These are phyloP conservation scores for Toxostoma redivivum DNA, from an alignment of 2,113 vertebrate genomes.

Conservation along the genomic window DNA sequence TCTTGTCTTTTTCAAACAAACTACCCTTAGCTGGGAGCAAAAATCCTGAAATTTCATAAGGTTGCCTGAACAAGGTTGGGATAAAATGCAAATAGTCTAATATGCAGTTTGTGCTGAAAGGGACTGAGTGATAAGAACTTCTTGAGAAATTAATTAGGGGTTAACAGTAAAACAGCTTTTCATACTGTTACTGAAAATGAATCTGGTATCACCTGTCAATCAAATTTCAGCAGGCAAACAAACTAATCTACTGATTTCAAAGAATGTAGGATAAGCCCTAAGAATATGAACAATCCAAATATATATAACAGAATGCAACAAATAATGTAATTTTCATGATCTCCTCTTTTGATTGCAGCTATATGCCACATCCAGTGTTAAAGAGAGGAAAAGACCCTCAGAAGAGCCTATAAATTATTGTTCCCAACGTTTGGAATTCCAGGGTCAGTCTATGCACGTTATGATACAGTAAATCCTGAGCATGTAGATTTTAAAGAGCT, in stretches of 20 bases:
- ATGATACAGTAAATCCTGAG: background rate
- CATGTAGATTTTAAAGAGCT: background rate
- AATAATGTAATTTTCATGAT: background rate
- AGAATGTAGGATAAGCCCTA: background rate
- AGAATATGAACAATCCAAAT: background rate
- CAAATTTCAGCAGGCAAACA: background rate
- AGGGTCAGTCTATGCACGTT: background rate
- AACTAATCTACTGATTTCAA: background rate
- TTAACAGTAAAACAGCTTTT: background rate
- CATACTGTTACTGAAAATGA: background rate
- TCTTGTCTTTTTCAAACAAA: background rate
- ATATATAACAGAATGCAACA: background rate
- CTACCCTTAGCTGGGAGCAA: background rate
- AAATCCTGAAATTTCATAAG: background rate
- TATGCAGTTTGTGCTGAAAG: background rate
- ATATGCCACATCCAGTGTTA: background rate
- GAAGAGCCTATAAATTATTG: background rate
- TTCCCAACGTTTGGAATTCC: background rate
- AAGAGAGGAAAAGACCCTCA: background rate
- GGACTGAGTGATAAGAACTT: background rate
- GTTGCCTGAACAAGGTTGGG: background rate
- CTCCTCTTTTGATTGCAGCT: background rate
- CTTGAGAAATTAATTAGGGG: background rate
- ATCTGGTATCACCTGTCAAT: background rate
- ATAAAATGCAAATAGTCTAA: background rate